Conservation (phyloP, 2,113 vertebrate species). For the Heptranchias perlo region DNA sequence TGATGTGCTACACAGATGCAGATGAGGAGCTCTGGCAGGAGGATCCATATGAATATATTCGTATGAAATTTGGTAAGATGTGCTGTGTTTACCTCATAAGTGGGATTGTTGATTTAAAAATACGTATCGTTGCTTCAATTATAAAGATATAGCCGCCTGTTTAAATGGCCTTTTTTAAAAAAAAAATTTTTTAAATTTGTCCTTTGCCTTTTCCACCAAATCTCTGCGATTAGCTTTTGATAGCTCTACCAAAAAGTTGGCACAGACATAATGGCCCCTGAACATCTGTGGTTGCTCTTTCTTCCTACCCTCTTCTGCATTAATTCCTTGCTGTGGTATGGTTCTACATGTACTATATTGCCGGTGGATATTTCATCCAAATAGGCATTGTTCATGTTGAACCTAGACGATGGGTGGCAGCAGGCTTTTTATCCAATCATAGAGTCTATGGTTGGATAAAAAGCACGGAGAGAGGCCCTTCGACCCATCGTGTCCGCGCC, state of each 20-base stretch:
- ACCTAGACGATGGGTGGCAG: not conserved
- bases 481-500: too few species aligned
- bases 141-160: not conserved
- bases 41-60: conserved; percentile 97
- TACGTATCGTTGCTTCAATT: not conserved
- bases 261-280: not conserved
- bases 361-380: not conserved
- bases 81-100: not conserved
- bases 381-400: not conserved
- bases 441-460: too few species aligned
- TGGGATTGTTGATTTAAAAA: not conserved
- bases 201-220: not conserved
- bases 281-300: not conserved
- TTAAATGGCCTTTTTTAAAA: not conserved
- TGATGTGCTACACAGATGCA: conserved; percentile 99
- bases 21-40: conserved; percentile 98
- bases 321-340: not conserved
- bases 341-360: not conserved
- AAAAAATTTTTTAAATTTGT: not conserved
- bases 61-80: conserved; percentile 92
- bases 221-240: not conserved
- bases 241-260: not conserved
- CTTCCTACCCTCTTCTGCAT: not conserved
- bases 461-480: too few species aligned
- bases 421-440: not conserved